These are phyloP conservation scores for Quiscalus mexicanus DNA, from an alignment of 2,113 vertebrate genomes.

Conservation along the genomic window DNA sequence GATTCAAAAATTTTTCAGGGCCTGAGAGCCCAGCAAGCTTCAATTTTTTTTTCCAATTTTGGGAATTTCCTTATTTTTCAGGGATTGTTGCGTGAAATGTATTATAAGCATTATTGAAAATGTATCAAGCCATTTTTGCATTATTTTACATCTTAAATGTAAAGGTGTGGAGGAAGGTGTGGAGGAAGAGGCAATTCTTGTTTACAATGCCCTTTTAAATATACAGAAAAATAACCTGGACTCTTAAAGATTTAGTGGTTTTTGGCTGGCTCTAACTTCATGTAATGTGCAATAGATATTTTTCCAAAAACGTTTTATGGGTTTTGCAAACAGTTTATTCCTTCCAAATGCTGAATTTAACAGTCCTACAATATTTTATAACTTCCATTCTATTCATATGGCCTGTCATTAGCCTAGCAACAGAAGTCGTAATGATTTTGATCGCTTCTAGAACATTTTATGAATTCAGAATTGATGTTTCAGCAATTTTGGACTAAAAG, in stretches of 20 bases:
- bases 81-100: neutral
- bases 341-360: slow-evolving; percentile 65
- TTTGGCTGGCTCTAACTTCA: slow-evolving; percentile 34
- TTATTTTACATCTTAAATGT: neutral
- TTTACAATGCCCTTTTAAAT: slow-evolving; percentile 1
- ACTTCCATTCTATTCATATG: slow-evolving; percentile 37
- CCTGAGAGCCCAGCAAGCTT: neutral
- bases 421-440: slow-evolving; percentile 58
- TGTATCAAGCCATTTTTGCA: neutral
- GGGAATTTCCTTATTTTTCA: rapidly evolving
- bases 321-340: slow-evolving; percentile 61
- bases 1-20: neutral
- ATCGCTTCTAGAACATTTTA: slow-evolving; percentile 27
- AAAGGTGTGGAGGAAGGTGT: neutral
- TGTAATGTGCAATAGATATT: slow-evolving; percentile 62
- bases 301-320: slow-evolving; percentile 60
- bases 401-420: slow-evolving; percentile 43
- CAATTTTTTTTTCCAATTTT: neutral
- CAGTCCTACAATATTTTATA: slow-evolving; percentile 56
- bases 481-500: slow-evolving; percentile 17
- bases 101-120: neutral
- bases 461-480: slow-evolving; percentile 54
- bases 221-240: neutral
- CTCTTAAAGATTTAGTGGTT: neutral
- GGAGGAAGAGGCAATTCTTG: neutral